Base-by-base conservation (phyloP, 2,797 vertebrate genomes). In the Onychomys arenicola region DNA sequence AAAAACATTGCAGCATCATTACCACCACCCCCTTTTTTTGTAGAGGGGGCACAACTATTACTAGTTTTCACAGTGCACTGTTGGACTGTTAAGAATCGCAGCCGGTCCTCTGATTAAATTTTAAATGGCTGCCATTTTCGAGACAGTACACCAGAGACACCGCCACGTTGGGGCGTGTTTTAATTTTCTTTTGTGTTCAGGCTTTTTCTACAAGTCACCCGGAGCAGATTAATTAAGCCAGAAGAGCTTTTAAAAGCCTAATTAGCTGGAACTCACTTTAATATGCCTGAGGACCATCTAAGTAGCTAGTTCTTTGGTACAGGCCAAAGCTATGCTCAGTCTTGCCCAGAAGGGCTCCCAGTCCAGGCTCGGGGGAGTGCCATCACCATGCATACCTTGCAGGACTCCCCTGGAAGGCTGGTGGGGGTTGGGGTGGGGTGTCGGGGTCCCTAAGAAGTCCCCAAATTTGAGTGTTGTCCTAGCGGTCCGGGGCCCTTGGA, bases 171-270 rank as follows among this genome's bases (percentile, higher is more conserved):
- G 69, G 73, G 29, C 6, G 21, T 81, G 49, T 93, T 91, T 96
- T 90, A 82, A 95, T 89, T 82, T 95, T 91, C 80, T 89, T 95
- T 76, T 97, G 49, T 92, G 84, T 93, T 94, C 65, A 84, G 46
- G 4, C n/a, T 96, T 96, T 89, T 73, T 76, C 67, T 40, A 59
- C 78, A 93, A 73, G 40, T 96, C 94, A 91, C 69, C 59, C 25
- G 5, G 91, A 88, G 32, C 43, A 73, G 63, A 91, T 89, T 87
- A 94, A 87, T 93, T 89, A 88, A 91, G 43, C 7, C 67, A 8
- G 16, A 76, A 84, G 91, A 92, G 57, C 49, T 91, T 96, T 91
- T 37, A 69, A 86, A 78, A 89, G 25, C 37, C 76, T 59, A n/a
- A 78, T 34, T 94, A 59, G 81, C 40, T 21, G 57, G 84, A 76